Conservation (phyloP, 2,888 invertebrate species). For the Agrotis segetum region DNA sequence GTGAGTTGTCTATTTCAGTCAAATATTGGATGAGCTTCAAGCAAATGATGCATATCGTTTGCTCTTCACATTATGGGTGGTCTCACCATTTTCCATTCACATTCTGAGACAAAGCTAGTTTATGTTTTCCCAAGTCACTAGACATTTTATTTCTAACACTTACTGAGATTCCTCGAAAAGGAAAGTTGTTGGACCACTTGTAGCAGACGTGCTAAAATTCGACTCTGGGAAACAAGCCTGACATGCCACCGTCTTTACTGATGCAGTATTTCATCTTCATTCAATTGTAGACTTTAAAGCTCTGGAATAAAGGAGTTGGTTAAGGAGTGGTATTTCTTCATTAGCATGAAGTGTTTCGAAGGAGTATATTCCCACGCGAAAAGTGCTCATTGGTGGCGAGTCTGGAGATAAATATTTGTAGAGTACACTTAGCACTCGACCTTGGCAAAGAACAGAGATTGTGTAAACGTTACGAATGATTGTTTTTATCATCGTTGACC, state of each 20-base stretch:
- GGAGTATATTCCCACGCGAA: constrained; percentile 85
- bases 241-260: constrained; percentile 63
- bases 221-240: constrained; percentile 75
- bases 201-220: constrained; percentile 81
- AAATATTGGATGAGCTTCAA: constrained; percentile 68
- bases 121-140: constrained; percentile 55
- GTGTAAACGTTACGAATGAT: constrained; percentile 54
- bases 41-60: constrained; percentile 64
- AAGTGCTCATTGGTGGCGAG: constrained; percentile 82
- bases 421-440: constrained; percentile 76
- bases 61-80: constrained; percentile 71
- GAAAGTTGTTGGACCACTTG: constrained; percentile 75
- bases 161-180: constrained; percentile 65
- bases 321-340: constrained; percentile 44
- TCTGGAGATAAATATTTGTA: constrained; percentile 89
- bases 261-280: constrained; percentile 19
- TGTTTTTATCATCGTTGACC: constrained; percentile 34
- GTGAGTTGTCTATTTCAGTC: constrained; percentile 61
- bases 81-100: constrained; percentile 64
- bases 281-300: constrained; percentile 52
- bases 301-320: constrained; percentile 35
- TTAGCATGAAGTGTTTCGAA: constrained; percentile 56
- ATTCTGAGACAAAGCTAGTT: constrained; percentile 49
- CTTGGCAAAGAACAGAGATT: constrained; percentile 70
- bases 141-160: constrained; percentile 61